Conservation (phyloP, 2,113 vertebrate species). For the Melanostigma gelatinosum region DNA sequence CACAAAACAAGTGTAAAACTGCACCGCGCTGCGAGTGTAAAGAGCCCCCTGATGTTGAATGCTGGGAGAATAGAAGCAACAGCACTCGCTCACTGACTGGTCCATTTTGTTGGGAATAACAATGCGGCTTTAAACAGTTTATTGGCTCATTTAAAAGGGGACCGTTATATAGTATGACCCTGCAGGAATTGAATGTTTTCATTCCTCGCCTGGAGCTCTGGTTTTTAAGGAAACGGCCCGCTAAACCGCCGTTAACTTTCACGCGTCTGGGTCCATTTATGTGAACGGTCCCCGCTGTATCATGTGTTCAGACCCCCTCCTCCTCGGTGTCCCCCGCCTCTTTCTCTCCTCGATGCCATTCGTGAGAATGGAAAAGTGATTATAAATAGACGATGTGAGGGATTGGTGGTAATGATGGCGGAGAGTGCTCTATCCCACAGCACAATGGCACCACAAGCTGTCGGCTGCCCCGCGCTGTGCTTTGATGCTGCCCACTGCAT, state of each 20-base stretch:
- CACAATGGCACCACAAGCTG: constrained; percentile 60
- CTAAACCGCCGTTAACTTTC: constrained; percentile 60
- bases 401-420: constrained; percentile 47
- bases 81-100: constrained; percentile 10
- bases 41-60: constrained; percentile 43
- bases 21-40: constrained; percentile 31
- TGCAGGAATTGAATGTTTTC: constrained; percentile 27
- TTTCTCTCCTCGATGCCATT: constrained; percentile 15
- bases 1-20: constrained; percentile 4
- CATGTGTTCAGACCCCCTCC: constrained; percentile 53
- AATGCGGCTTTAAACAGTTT: constrained; percentile 57
- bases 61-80: constrained; percentile 1
- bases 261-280: constrained; percentile 67
- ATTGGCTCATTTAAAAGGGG: constrained; percentile 48
- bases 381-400: constrained; percentile 63
- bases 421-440: constrained; percentile 48
- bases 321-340: neutral
- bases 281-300: constrained; percentile 64
- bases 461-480: constrained; percentile 50
- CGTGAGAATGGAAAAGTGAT: constrained; percentile 65
- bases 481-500: constrained; percentile 68
- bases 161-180: constrained; percentile 36
- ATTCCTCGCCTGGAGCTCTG: constrained; percentile 26
- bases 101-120: constrained; percentile 58
- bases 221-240: constrained; percentile 49